A percentile compares a stretch with the other conserved stretches of the same genome.
Conservation (phyloP, 2,113 vertebrate genomes). For the Alligator mississippiensis region DNA sequence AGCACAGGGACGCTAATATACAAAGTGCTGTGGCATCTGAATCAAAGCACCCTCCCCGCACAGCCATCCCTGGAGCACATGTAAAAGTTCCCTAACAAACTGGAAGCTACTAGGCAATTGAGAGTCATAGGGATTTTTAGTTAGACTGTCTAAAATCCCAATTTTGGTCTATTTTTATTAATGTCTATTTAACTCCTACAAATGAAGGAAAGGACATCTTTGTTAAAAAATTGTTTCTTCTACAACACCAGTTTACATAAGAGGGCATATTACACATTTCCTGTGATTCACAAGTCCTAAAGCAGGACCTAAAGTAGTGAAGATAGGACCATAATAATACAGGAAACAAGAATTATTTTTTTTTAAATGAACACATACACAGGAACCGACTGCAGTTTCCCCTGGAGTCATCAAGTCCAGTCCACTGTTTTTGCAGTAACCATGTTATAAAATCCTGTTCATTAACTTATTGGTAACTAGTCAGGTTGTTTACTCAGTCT, state of each 20-base stretch:
- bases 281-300: background rate
- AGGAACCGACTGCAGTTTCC: background rate
- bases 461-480: background rate
- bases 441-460: background rate
- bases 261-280: background rate
- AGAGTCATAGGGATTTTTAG: background rate
- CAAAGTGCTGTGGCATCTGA: too few species aligned
- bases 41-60: too few species aligned
- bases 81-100: background rate
- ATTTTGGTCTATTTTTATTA: background rate
- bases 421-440: background rate
- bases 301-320: background rate
- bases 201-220: background rate
- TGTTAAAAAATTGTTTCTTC: background rate
- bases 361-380: accelerated
- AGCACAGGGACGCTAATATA: too few species aligned
- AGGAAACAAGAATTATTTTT: background rate
- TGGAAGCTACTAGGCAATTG: background rate
- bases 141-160: background rate
- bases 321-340: background rate
- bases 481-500: background rate
- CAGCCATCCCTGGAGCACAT: background rate
- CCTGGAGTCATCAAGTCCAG: background rate
- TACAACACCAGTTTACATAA: background rate
- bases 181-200: background rate